Evolutionary conservation across 1,140 invertebrate species (phyloP).

Genomic region (Drosophila orena): DNA sequence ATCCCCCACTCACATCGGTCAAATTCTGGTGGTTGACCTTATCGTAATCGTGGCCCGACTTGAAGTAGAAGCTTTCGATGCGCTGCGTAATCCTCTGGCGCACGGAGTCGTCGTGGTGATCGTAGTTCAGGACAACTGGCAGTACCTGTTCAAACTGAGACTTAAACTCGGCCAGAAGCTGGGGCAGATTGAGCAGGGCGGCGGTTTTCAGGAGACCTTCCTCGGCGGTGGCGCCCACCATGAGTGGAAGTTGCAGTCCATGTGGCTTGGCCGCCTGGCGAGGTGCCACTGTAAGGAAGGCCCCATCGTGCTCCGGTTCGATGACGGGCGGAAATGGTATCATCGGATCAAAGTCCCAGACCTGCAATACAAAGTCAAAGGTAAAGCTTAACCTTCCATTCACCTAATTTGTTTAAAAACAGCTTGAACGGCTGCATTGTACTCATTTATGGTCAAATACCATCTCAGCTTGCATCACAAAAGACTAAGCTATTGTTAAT

Average conservation of each 20-base stretch:
- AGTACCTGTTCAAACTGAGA: conserved; percentile 86
- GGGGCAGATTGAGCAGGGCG: conserved; percentile 79
- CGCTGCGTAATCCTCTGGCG: conserved; percentile 85
- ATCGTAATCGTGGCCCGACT: conserved; percentile 84
- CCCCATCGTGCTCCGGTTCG: conserved; percentile 88
- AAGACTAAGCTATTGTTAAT: background rate
- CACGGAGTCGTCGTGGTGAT: conserved; percentile 86
- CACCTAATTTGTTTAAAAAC: conserved; percentile 12
- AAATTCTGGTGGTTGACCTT: conserved; percentile 85
- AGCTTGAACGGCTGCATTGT: background rate
- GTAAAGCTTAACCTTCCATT: background rate
- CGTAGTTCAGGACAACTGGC: conserved; percentile 87
- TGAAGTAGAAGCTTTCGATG: conserved; percentile 88
- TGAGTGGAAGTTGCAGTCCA: conserved; percentile 87
- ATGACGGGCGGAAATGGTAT: conserved; percentile 90
- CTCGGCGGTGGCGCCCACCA: conserved; percentile 88
- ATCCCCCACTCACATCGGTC: conserved; percentile 85
- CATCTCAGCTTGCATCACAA: background rate
- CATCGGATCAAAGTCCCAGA: conserved; percentile 90
- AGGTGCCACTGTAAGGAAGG: conserved; percentile 88
- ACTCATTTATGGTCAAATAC: background rate
- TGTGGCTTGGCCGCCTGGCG: conserved; percentile 85
- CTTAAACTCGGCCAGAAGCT: conserved; percentile 86
- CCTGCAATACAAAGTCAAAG: conserved; percentile 77
- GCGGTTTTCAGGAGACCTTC: conserved; percentile 89